These are phyloP conservation scores for Neodiprion lecontei DNA, from an alignment of 1,140 invertebrate genomes.

Conservation along the genomic window DNA sequence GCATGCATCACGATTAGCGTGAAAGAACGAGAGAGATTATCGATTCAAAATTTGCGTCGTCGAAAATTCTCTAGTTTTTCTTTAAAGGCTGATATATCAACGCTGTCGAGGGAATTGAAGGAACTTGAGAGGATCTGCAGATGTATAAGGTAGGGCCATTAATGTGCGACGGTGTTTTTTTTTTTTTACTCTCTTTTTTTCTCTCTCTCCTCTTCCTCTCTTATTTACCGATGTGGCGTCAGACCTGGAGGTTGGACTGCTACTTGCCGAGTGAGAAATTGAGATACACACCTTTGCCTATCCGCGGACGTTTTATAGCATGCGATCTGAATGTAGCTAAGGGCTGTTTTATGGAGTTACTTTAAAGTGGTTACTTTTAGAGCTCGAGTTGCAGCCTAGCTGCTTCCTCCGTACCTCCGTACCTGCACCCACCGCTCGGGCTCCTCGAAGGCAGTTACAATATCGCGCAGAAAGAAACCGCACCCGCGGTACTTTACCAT, in stretches of 20 bases:
- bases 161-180: background rate
- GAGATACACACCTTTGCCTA: conserved; percentile 44
- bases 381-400: background rate
- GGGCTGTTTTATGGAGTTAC: conserved; percentile 55
- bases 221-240: background rate
- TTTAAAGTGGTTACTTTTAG: conserved; percentile 32
- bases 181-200: background rate
- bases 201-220: background rate
- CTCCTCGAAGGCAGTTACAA: no score
- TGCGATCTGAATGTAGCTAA: conserved; percentile 49
- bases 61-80: no score
- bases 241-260: no score
- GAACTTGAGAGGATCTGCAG: background rate
- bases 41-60: no score
- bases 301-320: conserved; percentile 46
- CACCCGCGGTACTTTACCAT: no score
- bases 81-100: no score
- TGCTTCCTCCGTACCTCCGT: background rate
- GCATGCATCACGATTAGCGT: background rate
- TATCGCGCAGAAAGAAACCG: no score
- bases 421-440: background rate
- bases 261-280: conserved; percentile 35
- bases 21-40: no score
- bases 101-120: background rate
- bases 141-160: background rate